Percentiles rank a stretch among this genome's conserved stretches.
Evolutionary conservation across 2,113 vertebrate genomes (phyloP).

Genomic region (Dermatemys mawii): DNA sequence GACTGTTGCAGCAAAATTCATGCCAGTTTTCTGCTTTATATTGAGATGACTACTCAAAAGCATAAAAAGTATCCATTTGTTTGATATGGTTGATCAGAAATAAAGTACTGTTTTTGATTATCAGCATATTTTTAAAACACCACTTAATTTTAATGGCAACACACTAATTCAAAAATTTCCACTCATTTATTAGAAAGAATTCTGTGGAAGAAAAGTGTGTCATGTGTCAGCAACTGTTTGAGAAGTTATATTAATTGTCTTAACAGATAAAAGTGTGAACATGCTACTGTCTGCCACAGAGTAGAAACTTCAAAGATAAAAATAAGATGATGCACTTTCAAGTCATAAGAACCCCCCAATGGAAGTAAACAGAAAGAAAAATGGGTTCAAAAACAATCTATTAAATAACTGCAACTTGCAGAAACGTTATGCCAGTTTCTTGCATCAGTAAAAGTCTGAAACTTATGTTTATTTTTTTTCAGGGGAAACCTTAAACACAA

Average conservation of each 20-base stretch:
- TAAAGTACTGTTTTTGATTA: neutral
- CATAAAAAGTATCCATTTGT: neutral
- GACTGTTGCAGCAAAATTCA: neutral
- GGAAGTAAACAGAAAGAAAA: neutral
- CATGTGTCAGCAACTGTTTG: neutral
- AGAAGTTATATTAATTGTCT: neutral
- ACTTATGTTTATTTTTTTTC: neutral
- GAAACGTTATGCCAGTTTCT: neutral
- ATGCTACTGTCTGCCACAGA: neutral
- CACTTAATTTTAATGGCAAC: neutral
- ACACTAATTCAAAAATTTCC: neutral
- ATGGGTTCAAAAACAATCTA: neutral
- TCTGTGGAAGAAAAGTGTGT: neutral
- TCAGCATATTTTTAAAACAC: neutral
- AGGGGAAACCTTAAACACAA: neutral
- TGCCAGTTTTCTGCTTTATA: neutral
- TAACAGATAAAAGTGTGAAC: neutral
- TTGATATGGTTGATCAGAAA: neutral
- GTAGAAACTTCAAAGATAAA: neutral
- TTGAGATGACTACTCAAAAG: neutral
- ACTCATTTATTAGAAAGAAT: neutral
- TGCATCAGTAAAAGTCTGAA: neutral
- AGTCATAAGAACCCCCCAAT: neutral
- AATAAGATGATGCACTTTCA: neutral
- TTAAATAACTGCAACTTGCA: neutral